phyloP scores from a whole-genome alignment of 1,140 invertebrate species.

The Megalonaias nervosa region DNA sequence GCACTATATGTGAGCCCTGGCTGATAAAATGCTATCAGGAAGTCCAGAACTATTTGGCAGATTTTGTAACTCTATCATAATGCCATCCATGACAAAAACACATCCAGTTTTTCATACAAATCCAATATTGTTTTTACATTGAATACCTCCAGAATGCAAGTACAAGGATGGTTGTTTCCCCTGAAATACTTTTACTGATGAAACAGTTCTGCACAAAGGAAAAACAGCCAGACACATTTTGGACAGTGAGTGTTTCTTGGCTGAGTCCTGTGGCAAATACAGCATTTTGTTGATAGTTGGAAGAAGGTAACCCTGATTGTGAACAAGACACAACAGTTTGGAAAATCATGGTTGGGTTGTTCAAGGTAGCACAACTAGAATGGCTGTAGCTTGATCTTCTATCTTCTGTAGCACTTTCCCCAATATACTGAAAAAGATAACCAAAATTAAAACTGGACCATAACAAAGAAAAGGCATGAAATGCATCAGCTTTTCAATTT shows the following conservation, averaged over 20 bases:
- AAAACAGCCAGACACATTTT: conserved; percentile 8
- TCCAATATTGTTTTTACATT: neutral
- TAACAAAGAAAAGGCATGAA: too few species aligned
- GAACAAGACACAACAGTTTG: conserved; percentile 14
- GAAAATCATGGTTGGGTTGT: conserved; percentile 38
- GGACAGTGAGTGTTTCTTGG: neutral
- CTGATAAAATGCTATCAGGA: neutral
- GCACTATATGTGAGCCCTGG: neutral
- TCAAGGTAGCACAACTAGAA: conserved; percentile 36
- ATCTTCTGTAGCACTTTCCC: too few species aligned
- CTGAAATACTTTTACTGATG: conserved; percentile 6
- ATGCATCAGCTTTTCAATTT: too few species aligned
- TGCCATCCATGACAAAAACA: conserved; percentile 16
- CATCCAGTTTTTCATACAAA: neutral
- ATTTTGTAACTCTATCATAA: neutral
- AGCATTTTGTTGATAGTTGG: conserved; percentile 1
- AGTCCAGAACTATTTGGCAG: conserved; percentile 9
- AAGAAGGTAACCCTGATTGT: conserved; percentile 14
- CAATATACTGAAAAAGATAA: too few species aligned
- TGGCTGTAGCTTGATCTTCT: conserved; percentile 11
- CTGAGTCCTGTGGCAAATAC: neutral
- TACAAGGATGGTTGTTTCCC: conserved; percentile 1
- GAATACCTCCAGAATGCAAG: neutral
- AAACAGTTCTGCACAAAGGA: conserved; percentile 11
- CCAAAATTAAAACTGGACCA: too few species aligned